These are phyloP conservation scores for Trachops cirrhosus DNA, from an alignment of 2,797 vertebrate species.

Conservation along the genomic window DNA sequence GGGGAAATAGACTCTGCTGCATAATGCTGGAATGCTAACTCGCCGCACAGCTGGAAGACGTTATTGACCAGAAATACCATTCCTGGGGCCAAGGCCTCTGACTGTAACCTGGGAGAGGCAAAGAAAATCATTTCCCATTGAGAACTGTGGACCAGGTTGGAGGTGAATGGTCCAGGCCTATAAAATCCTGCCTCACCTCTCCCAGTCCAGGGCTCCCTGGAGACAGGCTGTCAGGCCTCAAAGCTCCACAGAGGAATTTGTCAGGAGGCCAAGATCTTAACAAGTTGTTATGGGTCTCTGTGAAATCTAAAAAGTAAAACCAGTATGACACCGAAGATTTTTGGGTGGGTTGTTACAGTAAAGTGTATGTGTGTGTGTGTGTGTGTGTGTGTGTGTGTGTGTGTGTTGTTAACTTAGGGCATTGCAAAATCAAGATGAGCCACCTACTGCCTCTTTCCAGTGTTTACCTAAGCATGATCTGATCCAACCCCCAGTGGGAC, in stretches of 20 bases:
- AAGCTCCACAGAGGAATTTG: conserved; percentile 68
- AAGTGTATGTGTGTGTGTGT: not conserved
- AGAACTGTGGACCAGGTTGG: conserved; percentile 56
- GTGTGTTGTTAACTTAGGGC: conserved; percentile 51
- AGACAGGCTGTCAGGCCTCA: conserved; percentile 63
- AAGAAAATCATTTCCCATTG: conserved; percentile 71
- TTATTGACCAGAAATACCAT: conserved; percentile 71
- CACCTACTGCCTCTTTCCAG: conserved; percentile 65
- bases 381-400: not conserved
- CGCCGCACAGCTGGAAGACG: conserved; percentile 16
- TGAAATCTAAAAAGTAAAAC: conserved; percentile 71
- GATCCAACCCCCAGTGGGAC: conserved; percentile 72
- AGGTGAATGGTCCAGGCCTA: conserved; percentile 58
- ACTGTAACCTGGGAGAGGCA: conserved; percentile 61
- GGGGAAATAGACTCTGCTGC: conserved; percentile 42
- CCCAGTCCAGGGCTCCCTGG: conserved; percentile 63
- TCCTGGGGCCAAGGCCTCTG: conserved; percentile 58
- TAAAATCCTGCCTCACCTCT: conserved; percentile 74
- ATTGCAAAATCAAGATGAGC: conserved; percentile 72
- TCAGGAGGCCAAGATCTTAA: conserved; percentile 75
- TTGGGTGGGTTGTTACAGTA: conserved; percentile 14
- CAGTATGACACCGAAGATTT: conserved; percentile 43
- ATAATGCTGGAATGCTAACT: conserved; percentile 46
- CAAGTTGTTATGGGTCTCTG: conserved; percentile 71
- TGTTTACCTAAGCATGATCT: conserved; percentile 75